Evolutionary conservation across 2,888 invertebrate genomes (phyloP), one percentile per base, ranked within the genome.

Genomic region (Nemotelus nigrinus): DNA sequence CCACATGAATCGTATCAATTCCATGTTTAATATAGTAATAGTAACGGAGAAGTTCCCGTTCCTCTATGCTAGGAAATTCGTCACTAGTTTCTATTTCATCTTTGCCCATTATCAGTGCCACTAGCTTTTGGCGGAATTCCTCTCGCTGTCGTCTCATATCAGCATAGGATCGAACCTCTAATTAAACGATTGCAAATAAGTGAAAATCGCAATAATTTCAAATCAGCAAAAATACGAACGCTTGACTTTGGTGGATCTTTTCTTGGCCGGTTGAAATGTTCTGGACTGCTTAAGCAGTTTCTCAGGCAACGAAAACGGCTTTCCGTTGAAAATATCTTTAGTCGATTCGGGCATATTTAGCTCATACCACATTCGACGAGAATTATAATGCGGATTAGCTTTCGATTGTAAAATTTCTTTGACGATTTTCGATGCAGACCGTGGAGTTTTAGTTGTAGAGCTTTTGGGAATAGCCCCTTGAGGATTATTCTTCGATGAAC

Each of bases 11-110:
- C 2, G 96, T 96, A 84, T 96, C 96, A 64, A 97, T 93, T 0
- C 97, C 97, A 85, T 96, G 93, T 83, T 93, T 92, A 68, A 97
- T 91, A 83, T 96, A 98, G 86, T 96, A 96, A 85, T 96, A 95
- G 86, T 97, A 97, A 80, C 96, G 90, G 72, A 94, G 86, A 82
- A 93, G 87, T 84, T 94, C 92, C 81, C 90, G 90, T 83, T 94
- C 93, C 64, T 90, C 89, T 2, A 89, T 88, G 47, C 90, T 89
- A 8, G 92, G 91, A 82, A 91, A 89, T 57, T 88, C 85, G n/a
- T 81, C 58, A 0, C 79, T 77, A 2, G 79, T 76, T 10, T 85
- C 88, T 4, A 82, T 82, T 8, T 88, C 87, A 45, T 89, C 87
- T 78, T 88, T 88, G 25, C 89, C 88, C 81, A 90, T 89, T 81